Evolutionary conservation across 2,888 invertebrate genomes (phyloP).

Genomic region (Pegoplata infirma): DNA sequence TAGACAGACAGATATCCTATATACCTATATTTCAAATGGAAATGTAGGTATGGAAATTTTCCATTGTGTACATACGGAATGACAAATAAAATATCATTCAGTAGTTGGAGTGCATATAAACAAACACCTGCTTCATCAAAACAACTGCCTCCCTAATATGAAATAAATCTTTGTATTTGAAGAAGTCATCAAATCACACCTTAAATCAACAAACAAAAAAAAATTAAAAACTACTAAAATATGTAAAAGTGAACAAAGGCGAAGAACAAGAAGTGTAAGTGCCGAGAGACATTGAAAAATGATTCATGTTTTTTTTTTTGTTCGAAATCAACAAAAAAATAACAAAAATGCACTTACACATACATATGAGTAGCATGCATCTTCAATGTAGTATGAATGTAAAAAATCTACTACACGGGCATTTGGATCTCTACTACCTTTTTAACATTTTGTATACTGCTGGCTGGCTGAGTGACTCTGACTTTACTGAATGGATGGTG

Average conservation of each 20-base stretch:
- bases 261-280: slow-evolving; percentile 38
- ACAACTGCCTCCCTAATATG: not conserved
- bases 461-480: no score
- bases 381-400: not conserved
- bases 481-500: slow-evolving; percentile 20
- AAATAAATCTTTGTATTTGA: slow-evolving; percentile 35
- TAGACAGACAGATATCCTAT: no score
- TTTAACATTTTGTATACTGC: slow-evolving; percentile 12
- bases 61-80: no score
- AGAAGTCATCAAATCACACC: slow-evolving; percentile 63
- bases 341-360: not conserved
- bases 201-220: slow-evolving; percentile 43
- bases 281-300: slow-evolving; percentile 61
- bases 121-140: no score
- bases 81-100: no score
- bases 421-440: not conserved
- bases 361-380: not conserved
- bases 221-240: slow-evolving; percentile 3
- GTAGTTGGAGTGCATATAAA: no score
- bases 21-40: no score
- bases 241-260: not conserved
- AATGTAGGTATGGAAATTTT: no score
- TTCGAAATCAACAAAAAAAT: slow-evolving; percentile 17
- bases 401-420: slow-evolving; percentile 1
- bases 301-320: slow-evolving; percentile 52